A percentile compares a stretch with the other conserved stretches of the same genome.
phyloP scores from a whole-genome alignment of 1,140 invertebrate genomes.

The Colletes gigas region DNA sequence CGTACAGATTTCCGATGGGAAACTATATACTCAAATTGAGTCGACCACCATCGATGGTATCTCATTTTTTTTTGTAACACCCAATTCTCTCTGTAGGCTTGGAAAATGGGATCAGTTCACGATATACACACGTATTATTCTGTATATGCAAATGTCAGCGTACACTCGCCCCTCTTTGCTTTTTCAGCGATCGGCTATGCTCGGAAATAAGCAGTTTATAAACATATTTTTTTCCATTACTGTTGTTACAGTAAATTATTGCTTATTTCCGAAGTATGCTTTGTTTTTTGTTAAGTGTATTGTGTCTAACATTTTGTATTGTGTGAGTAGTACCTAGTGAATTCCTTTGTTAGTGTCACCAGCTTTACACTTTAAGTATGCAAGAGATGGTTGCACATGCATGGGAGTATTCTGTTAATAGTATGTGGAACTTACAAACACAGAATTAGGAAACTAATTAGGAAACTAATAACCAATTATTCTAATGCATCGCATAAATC shows the following conservation, averaged over 20 bases:
- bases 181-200: conserved; percentile 30
- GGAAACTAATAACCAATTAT: conserved; percentile 9
- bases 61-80: conserved; percentile 63
- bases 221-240: not conserved
- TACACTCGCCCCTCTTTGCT: conserved; percentile 71
- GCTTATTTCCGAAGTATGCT: conserved; percentile 40
- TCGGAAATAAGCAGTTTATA: conserved; percentile 48
- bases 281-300: conserved; percentile 5
- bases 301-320: conserved; percentile 8
- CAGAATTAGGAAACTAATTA: not conserved
- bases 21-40: conserved; percentile 73
- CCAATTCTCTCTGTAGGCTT: conserved; percentile 69
- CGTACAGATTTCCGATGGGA: conserved; percentile 73
- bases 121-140: conserved; percentile 42
- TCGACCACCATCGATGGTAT: conserved; percentile 78
- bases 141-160: conserved; percentile 49
- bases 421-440: conserved; percentile 9
- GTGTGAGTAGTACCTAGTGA: not conserved
- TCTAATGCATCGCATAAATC: conserved; percentile 2
- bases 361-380: conserved; percentile 22
- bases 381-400: conserved; percentile 31
- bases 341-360: conserved; percentile 24
- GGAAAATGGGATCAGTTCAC: conserved; percentile 78
- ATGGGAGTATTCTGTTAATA: conserved; percentile 31
- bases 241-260: not conserved